Evolutionary conservation across 1,140 invertebrate genomes (phyloP).

Genomic region (Lutraria rhynchaena): DNA sequence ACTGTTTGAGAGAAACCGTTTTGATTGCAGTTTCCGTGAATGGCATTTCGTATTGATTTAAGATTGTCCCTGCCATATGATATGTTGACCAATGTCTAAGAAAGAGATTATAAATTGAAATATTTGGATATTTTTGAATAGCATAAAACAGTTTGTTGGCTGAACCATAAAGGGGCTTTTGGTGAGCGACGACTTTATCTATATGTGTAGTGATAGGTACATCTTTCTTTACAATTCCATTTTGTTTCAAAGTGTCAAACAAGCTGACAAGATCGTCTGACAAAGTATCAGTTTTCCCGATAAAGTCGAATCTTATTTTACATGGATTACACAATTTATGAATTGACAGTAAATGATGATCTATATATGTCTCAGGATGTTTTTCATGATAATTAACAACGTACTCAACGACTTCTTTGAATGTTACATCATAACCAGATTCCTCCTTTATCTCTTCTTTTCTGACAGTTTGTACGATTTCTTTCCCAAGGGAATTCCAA

Average conservation of each 20-base stretch:
- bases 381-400: not conserved
- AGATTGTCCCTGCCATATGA: conserved; percentile 47
- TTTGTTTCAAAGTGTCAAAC: not conserved
- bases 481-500: conserved; percentile 54
- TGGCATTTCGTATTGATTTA: conserved; percentile 8
- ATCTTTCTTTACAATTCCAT: not conserved
- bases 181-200: no score
- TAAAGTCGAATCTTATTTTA: conserved; percentile 74
- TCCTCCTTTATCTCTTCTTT: not conserved
- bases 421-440: conserved; percentile 48
- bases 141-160: no score
- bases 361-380: conserved; percentile 64
- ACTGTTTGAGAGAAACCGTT: not conserved
- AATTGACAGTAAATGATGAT: conserved; percentile 79
- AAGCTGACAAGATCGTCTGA: conserved; percentile 67
- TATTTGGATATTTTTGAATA: no score
- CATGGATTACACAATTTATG: conserved; percentile 77
- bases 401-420: conserved; percentile 48
- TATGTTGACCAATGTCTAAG: conserved; percentile 34
- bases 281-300: conserved; percentile 78
- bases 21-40: conserved; percentile 2
- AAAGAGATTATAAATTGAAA: conserved; percentile 26
- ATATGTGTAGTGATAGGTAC: no score
- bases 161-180: no score
- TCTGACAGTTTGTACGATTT: conserved; percentile 32